These are phyloP conservation scores for Enteromius thamalakanensis DNA, from an alignment of 2,797 vertebrate species.

Conservation along the genomic window DNA sequence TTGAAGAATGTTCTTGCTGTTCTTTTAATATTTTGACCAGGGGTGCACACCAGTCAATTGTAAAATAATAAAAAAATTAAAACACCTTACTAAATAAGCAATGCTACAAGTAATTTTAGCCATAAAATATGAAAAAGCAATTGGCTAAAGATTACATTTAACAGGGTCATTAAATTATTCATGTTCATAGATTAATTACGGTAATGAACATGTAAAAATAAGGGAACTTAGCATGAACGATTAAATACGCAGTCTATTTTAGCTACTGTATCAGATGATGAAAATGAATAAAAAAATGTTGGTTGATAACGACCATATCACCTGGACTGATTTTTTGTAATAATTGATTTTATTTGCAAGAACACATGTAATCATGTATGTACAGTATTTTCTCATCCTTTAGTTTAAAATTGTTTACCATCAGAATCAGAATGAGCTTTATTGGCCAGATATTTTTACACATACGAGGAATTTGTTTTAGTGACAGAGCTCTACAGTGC, in stretches of 20 bases:
- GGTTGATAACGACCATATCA: neutral
- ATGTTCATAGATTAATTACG: neutral
- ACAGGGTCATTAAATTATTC: neutral
- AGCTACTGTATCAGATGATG: neutral
- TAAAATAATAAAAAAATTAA: neutral
- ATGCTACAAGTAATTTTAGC: neutral
- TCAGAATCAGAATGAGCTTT: too few species aligned
- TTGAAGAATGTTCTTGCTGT: neutral
- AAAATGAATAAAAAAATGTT: neutral
- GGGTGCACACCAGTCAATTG: neutral
- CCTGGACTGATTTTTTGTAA: neutral
- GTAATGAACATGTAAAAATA: neutral
- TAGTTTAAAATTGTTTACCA: too few species aligned
- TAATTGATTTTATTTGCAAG: neutral
- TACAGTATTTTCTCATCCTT: too few species aligned
- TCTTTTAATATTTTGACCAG: neutral
- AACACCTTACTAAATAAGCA: neutral
- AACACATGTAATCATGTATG: too few species aligned
- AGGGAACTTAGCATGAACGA: neutral
- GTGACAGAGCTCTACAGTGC: too few species aligned
- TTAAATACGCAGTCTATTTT: neutral
- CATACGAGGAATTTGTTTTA: too few species aligned
- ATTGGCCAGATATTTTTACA: too few species aligned
- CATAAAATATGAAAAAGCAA: neutral
- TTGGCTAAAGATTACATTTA: neutral